phyloP scores from a whole-genome alignment of 1,140 invertebrate species.

The Andrena cerasifolii region DNA sequence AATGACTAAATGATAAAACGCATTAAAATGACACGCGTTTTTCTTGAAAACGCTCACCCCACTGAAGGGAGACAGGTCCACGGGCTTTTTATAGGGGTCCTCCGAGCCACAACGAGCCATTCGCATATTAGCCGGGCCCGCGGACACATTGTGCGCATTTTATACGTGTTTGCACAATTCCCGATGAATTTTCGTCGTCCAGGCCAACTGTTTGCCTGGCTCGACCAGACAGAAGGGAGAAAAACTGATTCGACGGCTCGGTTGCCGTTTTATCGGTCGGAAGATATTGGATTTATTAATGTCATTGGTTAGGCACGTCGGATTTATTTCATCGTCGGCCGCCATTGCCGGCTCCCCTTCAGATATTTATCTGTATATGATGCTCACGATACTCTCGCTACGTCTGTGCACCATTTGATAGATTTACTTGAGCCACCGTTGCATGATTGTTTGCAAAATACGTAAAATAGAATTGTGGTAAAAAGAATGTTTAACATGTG shows the following conservation, averaged over 20 bases:
- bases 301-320: conserved; percentile 72
- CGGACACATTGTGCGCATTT: conserved; percentile 81
- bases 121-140: conserved; percentile 75
- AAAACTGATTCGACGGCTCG: conserved; percentile 57
- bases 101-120: conserved; percentile 30
- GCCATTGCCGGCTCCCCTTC: conserved; percentile 8
- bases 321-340: conserved; percentile 74
- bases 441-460: too few relatives aligned
- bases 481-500: too few relatives aligned
- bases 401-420: background rate
- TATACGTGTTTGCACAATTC: conserved; percentile 82
- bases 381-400: background rate
- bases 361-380: conserved; percentile 26
- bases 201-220: conserved; percentile 60
- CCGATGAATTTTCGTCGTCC: conserved; percentile 58
- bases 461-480: too few relatives aligned
- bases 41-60: conserved; percentile 11
- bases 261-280: conserved; percentile 75
- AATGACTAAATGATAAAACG: conserved; percentile 15
- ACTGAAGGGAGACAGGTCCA: conserved; percentile 23
- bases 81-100: conserved; percentile 50
- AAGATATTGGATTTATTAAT: conserved; percentile 80
- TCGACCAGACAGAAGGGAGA: conserved; percentile 23
- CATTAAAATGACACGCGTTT: conserved; percentile 32
- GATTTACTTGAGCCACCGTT: background rate